Conservation (phyloP, 2,888 invertebrate genomes). For the Acanthosepion lycidas region DNA sequence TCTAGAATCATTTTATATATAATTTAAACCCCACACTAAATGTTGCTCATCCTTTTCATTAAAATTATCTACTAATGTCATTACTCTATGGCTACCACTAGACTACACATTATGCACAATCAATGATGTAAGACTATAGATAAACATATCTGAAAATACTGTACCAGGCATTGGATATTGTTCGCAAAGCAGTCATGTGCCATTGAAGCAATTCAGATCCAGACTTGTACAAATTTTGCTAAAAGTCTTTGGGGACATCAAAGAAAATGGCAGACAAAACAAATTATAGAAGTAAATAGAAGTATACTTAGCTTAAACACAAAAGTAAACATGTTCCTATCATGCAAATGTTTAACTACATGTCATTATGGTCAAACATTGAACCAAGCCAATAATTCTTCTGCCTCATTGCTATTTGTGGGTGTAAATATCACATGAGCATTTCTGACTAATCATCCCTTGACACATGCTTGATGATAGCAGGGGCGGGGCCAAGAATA, state of each 20-base stretch:
- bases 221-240: neutral
- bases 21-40: no score
- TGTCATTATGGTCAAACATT: neutral
- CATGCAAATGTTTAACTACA: neutral
- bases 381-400: neutral
- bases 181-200: neutral
- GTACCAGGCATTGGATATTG: neutral
- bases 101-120: neutral
- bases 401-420: neutral
- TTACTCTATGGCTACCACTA: no score
- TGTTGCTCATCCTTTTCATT: no score
- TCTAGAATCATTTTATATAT: no score
- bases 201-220: neutral
- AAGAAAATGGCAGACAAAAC: conserved; percentile 20
- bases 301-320: conserved; percentile 8
- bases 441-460: neutral
- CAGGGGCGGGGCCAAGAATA: neutral
- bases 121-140: neutral
- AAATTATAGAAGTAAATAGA: neutral
- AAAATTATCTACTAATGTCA: no score
- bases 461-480: neutral
- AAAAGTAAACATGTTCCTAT: neutral
- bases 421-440: neutral
- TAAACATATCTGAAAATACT: neutral
- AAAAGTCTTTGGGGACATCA: neutral